These are phyloP conservation scores for Diadophis punctatus DNA, from an alignment of 2,113 vertebrate genomes.

Conservation along the genomic window DNA sequence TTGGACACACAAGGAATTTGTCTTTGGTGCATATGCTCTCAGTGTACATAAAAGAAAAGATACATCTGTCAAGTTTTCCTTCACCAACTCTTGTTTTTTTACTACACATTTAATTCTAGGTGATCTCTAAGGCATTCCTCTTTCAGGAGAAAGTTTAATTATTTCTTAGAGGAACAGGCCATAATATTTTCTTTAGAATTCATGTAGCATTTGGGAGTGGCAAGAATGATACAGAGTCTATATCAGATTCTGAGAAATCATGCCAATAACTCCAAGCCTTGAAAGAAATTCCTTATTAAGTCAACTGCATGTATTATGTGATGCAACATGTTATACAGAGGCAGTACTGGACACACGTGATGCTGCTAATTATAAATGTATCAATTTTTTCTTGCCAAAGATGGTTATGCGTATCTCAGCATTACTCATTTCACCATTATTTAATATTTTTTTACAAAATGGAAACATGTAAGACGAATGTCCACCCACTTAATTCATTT, in stretches of 20 bases:
- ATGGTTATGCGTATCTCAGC: background rate
- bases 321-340: conserved; percentile 1
- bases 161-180: conserved; percentile 4
- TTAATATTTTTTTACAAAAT: background rate
- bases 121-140: background rate
- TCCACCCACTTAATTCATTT: background rate
- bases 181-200: conserved; percentile 15
- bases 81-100: background rate
- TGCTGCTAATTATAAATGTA: background rate
- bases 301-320: conserved; percentile 35
- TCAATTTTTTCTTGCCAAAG: conserved; percentile 1
- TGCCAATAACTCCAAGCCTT: conserved; percentile 23
- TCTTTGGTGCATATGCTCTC: too few relatives aligned
- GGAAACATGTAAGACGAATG: background rate
- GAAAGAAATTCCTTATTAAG: conserved; percentile 7
- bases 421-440: background rate
- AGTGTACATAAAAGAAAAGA: too few relatives aligned
- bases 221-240: conserved; percentile 37
- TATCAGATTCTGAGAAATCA: conserved; percentile 25
- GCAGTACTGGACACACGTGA: background rate
- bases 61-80: background rate
- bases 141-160: background rate
- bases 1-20: too few relatives aligned
- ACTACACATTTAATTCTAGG: background rate
- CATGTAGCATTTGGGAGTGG: background rate